Conservation (phyloP, 2,797 vertebrate genomes). For the Zalophus californianus region DNA sequence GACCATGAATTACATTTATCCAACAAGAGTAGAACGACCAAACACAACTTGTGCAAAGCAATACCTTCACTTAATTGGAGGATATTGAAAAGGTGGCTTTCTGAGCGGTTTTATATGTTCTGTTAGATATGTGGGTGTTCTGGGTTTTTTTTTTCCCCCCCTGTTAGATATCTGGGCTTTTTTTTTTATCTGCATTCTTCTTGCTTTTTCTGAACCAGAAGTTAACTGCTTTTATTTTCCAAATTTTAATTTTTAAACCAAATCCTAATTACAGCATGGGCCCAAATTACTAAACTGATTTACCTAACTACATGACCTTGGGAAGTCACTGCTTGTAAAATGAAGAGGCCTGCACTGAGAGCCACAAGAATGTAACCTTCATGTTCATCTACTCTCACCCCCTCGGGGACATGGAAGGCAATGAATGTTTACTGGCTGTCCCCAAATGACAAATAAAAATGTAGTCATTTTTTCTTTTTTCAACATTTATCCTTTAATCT, state of each 20-base stretch:
- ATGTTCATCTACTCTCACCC: neutral
- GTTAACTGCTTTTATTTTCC: slow-evolving; percentile 48
- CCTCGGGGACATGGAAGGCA: neutral
- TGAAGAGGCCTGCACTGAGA: slow-evolving; percentile 37
- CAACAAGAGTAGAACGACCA: neutral
- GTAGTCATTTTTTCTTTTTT: neutral
- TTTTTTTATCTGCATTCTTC: neutral
- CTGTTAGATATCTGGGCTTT: neutral
- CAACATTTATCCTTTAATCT: slow-evolving; percentile 44
- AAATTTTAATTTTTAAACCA: slow-evolving; percentile 63
- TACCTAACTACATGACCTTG: slow-evolving; percentile 66
- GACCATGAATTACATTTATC: neutral
- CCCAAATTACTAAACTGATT: slow-evolving; percentile 69
- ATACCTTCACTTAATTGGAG: neutral
- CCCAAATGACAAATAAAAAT: neutral
- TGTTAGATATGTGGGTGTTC: neutral
- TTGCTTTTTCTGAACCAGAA: slow-evolving; percentile 42
- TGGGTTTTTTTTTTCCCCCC: neutral
- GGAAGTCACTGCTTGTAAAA: slow-evolving; percentile 58
- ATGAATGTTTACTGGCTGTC: slow-evolving; percentile 4
- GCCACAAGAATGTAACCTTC: slow-evolving; percentile 15
- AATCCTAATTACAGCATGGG: slow-evolving; percentile 55
- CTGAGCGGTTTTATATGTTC: neutral
- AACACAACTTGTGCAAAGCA: slow-evolving; percentile 41
- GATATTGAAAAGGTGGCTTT: neutral